Evolutionary conservation across 2,888 invertebrate species (phyloP).

Genomic region (Cryptocephalus primarius): DNA sequence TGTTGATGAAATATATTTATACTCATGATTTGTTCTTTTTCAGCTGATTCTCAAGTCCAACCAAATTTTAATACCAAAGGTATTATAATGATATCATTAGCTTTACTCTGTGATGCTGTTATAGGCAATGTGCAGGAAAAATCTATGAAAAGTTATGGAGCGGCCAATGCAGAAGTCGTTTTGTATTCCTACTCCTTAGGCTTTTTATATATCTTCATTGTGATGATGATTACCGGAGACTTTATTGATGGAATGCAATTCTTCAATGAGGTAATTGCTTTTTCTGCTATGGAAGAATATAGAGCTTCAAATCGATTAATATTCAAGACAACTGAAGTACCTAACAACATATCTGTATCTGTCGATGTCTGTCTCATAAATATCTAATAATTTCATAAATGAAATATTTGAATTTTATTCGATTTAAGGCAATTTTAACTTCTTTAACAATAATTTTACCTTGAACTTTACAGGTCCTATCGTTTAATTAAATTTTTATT

Average conservation of each 20-base stretch:
- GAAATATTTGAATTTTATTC: too few species aligned
- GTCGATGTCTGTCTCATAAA: too few species aligned
- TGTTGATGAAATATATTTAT: background rate
- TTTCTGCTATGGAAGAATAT: too few species aligned
- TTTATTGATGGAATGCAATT: constrained; percentile 63
- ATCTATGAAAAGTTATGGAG: constrained; percentile 74
- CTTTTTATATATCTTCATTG: constrained; percentile 65
- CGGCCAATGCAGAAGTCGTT: constrained; percentile 84
- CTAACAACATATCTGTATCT: too few species aligned
- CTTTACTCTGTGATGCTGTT: constrained; percentile 85
- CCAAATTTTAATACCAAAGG: constrained; percentile 64
- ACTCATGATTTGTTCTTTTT: constrained; percentile 23
- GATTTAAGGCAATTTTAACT: too few species aligned
- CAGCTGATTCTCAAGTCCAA: constrained; percentile 62
- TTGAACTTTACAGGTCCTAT: too few species aligned
- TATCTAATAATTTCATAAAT: too few species aligned
- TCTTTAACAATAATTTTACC: too few species aligned
- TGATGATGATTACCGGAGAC: constrained; percentile 63
- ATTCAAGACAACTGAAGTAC: too few species aligned
- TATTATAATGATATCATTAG: constrained; percentile 67
- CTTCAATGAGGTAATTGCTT: constrained; percentile 53
- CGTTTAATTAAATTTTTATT: background rate
- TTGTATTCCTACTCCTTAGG: constrained; percentile 87
- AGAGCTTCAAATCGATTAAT: too few species aligned
- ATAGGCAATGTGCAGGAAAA: constrained; percentile 98